Percentiles rank a stretch among this genome's conserved stretches.
phyloP scores from a whole-genome alignment of 2,797 vertebrate genomes.

The Hydrolagus colliei region DNA sequence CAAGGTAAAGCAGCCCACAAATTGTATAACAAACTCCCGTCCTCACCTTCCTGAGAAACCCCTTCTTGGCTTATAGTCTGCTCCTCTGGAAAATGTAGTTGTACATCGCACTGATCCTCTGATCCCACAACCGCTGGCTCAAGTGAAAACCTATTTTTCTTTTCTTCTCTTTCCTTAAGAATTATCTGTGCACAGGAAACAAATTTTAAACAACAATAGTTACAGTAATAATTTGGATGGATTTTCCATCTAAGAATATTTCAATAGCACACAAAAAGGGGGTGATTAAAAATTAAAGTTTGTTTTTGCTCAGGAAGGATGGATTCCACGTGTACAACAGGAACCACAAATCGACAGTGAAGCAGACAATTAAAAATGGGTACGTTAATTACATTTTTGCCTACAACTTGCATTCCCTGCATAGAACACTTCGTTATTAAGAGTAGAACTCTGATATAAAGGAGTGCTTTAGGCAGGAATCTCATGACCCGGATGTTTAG shows the following conservation, averaged over 20 bases:
- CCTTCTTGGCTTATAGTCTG: conserved; percentile 65
- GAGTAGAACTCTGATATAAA: too few relatives aligned
- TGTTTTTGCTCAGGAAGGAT: background rate
- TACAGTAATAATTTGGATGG: background rate
- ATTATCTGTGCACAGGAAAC: conserved; percentile 70
- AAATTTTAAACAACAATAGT: background rate
- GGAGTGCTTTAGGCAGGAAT: too few relatives aligned
- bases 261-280: background rate
- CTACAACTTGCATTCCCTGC: background rate
- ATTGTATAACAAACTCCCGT: background rate
- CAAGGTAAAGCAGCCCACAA: too few relatives aligned
- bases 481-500: too few relatives aligned
- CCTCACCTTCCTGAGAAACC: conserved; percentile 80
- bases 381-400: too few relatives aligned
- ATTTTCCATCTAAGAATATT: background rate
- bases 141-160: conserved; percentile 77
- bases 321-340: too few relatives aligned
- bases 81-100: conserved; percentile 69
- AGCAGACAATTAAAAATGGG: too few relatives aligned
- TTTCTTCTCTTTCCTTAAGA: conserved; percentile 92
- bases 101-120: conserved; percentile 73
- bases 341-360: too few relatives aligned
- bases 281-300: too few relatives aligned
- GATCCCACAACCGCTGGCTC: conserved; percentile 67
- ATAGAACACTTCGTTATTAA: background rate